Evolutionary conservation across 2,797 vertebrate species (phyloP).

Genomic region (Fistularia tabacaria): DNA sequence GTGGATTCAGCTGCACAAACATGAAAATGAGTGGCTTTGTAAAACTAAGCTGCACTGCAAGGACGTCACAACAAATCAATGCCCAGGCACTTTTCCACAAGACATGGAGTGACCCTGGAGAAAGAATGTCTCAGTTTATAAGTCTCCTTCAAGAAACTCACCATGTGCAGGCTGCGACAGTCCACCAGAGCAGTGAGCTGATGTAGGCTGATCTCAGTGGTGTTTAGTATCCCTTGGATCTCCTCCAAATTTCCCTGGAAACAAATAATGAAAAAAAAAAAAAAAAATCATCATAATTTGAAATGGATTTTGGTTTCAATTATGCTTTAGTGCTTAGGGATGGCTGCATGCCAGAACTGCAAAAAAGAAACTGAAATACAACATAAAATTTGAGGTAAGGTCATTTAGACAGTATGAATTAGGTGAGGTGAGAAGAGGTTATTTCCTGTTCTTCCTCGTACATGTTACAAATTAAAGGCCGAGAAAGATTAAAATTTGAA

Average conservation of each 20-base stretch:
- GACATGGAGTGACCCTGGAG: slow-evolving; percentile 5
- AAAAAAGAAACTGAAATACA: not conserved
- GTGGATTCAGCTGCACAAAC: slow-evolving; percentile 40
- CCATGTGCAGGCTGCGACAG: slow-evolving; percentile 96
- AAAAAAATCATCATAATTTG: slow-evolving; percentile 2
- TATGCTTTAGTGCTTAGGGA: not conserved
- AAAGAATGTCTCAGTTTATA: slow-evolving; percentile 5
- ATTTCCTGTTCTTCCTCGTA: slow-evolving; percentile 4
- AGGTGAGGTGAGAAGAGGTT: no score
- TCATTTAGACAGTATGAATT: not conserved
- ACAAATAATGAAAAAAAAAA: slow-evolving; percentile 7
- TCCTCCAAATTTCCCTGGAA: slow-evolving; percentile 83
- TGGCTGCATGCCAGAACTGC: not conserved
- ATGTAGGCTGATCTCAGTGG: slow-evolving; percentile 91
- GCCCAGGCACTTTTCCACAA: not conserved
- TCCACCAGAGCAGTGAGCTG: slow-evolving; percentile 96
- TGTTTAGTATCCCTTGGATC: slow-evolving; percentile 88
- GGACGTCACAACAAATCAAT: slow-evolving; percentile 38
- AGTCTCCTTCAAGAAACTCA: slow-evolving; percentile 60
- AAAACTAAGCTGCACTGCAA: slow-evolving; percentile 23
- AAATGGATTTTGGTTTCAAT: slow-evolving; percentile 23
- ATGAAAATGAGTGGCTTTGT: slow-evolving; percentile 25
- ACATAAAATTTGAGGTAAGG: not conserved
- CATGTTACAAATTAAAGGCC: not conserved
- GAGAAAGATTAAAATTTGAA: not conserved